Base-by-base conservation (phyloP, 2,888 invertebrate genomes). In the Dinocampus coccinellae region DNA sequence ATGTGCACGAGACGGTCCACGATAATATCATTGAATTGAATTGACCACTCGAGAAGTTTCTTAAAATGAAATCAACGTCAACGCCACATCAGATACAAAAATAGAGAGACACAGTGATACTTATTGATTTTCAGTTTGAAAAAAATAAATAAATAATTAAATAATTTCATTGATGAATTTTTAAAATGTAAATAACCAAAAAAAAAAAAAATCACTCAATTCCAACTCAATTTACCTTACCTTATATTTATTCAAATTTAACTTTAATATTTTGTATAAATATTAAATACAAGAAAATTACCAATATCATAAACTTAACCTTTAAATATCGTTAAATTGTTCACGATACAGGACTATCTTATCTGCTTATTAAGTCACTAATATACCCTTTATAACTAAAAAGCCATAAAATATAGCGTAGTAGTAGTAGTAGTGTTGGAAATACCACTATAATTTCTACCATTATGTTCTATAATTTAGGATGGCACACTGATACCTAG, bases 311-410 rank as follows among this genome's bases (percentile, higher is more conserved):
- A n/a, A n/a, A n/a, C n/a, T n/a, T n/a, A n/a, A n/a, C n/a, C n/a
- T n/a, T n/a, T n/a, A n/a, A n/a, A n/a, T n/a, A n/a, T 29, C 63
- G 16, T 24, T 47, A 26, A 63, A 58, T 9, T 42, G 22, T 62
- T 29, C 7, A 36, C 4, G 22, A 22, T 22, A 7, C 1, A 29
- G 22, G 53, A 69, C 77, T 78, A 76, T 79, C 77, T 78, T 77
- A 80, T 82, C 81, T 75, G 78, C 78, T 81, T 79, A 82, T 82
- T 81, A 81, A 82, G 78, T 80, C 75, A 77, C 77, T 70, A n/a
- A 53, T 66, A 58, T 65, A 55, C 39, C 70, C 29, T 62, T 36
- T 16, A 61, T 42, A 24, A 24, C 20, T 42, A 55, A 57, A 52
- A 55, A 29, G 47, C 16, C n/a, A 34, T 33, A 33, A 20, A 16